A percentile compares a stretch with the other conserved stretches of the same genome.
Conservation (phyloP, 2,797 vertebrate species). For the Sebastes kiyomatsui region DNA sequence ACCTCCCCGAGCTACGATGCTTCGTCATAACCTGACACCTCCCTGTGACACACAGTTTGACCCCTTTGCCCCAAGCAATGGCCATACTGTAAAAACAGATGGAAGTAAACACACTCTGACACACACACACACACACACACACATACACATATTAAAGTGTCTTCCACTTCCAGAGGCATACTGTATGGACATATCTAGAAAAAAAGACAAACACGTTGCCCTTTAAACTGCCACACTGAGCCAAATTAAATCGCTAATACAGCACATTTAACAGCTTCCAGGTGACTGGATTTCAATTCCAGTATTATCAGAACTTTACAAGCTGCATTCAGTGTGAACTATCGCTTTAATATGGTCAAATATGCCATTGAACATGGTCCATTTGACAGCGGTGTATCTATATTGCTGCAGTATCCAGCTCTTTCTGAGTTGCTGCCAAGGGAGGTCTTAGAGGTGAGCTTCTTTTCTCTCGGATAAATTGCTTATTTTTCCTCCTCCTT, state of each 20-base stretch:
- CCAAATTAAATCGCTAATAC: not conserved
- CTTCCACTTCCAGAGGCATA: slow-evolving; percentile 2
- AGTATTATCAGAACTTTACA: slow-evolving; percentile 16
- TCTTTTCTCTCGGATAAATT: slow-evolving; percentile 74
- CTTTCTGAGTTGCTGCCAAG: slow-evolving; percentile 60
- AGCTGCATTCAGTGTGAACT: slow-evolving; percentile 49
- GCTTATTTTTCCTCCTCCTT: slow-evolving; percentile 72
- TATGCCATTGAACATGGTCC: slow-evolving; percentile 32
- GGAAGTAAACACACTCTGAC: slow-evolving; percentile 29
- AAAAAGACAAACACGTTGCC: not conserved
- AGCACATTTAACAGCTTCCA: slow-evolving; percentile 12
- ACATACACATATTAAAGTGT: slow-evolving; percentile 8
- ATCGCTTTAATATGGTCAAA: slow-evolving; percentile 68
- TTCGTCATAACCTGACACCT: slow-evolving; percentile 70
- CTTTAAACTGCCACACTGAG: not conserved
- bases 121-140: slow-evolving; percentile 21
- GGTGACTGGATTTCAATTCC: not conserved
- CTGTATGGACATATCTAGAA: not conserved
- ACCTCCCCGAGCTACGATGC: slow-evolving; percentile 44
- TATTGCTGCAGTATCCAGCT: slow-evolving; percentile 58
- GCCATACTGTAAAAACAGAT: slow-evolving; percentile 66
- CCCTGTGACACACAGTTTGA: slow-evolving; percentile 68
- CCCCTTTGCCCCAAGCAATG: slow-evolving; percentile 61
- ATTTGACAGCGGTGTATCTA: slow-evolving; percentile 59
- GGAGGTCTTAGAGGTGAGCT: slow-evolving; percentile 74